These are phyloP conservation scores for Drosophila pseudotakahashii DNA, from an alignment of 2,888 invertebrate genomes.

Conservation along the genomic window DNA sequence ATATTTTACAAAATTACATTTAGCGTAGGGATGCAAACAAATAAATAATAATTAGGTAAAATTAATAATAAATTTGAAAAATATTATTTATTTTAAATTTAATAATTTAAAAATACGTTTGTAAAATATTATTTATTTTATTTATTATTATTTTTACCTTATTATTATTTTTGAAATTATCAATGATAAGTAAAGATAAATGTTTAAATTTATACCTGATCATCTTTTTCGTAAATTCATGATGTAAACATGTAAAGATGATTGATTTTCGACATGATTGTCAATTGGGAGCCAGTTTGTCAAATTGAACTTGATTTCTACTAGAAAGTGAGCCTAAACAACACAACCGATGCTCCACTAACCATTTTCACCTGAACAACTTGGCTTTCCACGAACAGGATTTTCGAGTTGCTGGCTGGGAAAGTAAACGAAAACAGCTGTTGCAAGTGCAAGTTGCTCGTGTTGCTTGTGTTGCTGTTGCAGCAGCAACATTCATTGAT, in stretches of 20 bases:
- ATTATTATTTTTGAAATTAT: too few species aligned
- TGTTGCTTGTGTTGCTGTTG: conserved; percentile 7
- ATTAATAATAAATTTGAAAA: too few species aligned
- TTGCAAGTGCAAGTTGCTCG: conserved; percentile 25
- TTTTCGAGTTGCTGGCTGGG: conserved; percentile 29
- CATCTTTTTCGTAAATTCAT: too few species aligned
- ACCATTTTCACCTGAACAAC: conserved; percentile 35
- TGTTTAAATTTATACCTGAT: too few species aligned
- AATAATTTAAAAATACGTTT: too few species aligned
- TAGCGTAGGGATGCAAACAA: too few species aligned
- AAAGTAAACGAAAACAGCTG: conserved; percentile 35
- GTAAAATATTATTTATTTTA: too few species aligned
- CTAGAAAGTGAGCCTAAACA: conserved; percentile 22
- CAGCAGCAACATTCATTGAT: conserved; percentile 63
- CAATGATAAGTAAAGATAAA: too few species aligned
- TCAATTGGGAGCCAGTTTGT: neutral
- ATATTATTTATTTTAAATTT: too few species aligned
- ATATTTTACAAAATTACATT: too few species aligned
- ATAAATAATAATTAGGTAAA: too few species aligned
- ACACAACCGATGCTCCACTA: conserved; percentile 22
- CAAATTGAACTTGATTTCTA: conserved; percentile 12
- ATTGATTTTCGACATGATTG: conserved; percentile 1
- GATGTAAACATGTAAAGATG: neutral
- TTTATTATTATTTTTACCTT: too few species aligned
- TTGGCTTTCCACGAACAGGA: conserved; percentile 32